A percentile compares a stretch with the other conserved stretches of the same genome.
These are phyloP conservation scores for Tenthredo livida DNA, from an alignment of 2,888 invertebrate genomes.

Conservation along the genomic window DNA sequence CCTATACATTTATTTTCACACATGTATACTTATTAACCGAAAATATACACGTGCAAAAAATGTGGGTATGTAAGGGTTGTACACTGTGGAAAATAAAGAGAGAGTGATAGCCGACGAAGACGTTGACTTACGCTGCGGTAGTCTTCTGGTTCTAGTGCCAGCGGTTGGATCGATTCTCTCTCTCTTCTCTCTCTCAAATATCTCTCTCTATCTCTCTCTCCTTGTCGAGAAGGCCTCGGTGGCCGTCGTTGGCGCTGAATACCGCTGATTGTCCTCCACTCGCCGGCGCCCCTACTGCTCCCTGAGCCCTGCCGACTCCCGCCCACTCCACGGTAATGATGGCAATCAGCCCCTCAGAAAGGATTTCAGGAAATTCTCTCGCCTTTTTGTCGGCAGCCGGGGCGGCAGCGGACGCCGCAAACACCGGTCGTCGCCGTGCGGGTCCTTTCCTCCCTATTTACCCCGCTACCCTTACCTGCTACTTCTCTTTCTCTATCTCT, in stretches of 20 bases:
- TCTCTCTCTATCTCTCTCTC: constrained; percentile 62
- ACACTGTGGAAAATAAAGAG: background rate
- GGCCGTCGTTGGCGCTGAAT: constrained; percentile 67
- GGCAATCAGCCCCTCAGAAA: constrained; percentile 78
- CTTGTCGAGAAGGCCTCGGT: constrained; percentile 57
- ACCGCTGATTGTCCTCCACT: constrained; percentile 75
- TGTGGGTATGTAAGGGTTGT: background rate
- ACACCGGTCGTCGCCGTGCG: constrained; percentile 73
- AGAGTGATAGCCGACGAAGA: constrained; percentile 51
- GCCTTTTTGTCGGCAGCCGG: constrained; percentile 77
- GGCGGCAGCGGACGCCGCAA: constrained; percentile 76
- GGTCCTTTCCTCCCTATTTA: constrained; percentile 29
- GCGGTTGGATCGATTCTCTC: constrained; percentile 50
- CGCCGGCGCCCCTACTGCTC: constrained; percentile 67
- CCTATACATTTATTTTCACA: background rate
- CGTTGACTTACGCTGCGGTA: constrained; percentile 45
- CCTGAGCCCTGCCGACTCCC: constrained; percentile 58
- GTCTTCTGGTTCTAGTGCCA: constrained; percentile 1
- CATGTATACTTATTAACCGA: background rate
- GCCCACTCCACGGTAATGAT: constrained; percentile 78
- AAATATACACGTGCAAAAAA: too few species aligned
- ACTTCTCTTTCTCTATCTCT: constrained; percentile 56
- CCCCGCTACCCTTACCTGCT: constrained; percentile 43
- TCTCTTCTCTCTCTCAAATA: constrained; percentile 43
- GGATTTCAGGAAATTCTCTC: constrained; percentile 79